Evolutionary conservation across 2,113 vertebrate genomes (phyloP).

Genomic region (Trematomus loennbergii): DNA sequence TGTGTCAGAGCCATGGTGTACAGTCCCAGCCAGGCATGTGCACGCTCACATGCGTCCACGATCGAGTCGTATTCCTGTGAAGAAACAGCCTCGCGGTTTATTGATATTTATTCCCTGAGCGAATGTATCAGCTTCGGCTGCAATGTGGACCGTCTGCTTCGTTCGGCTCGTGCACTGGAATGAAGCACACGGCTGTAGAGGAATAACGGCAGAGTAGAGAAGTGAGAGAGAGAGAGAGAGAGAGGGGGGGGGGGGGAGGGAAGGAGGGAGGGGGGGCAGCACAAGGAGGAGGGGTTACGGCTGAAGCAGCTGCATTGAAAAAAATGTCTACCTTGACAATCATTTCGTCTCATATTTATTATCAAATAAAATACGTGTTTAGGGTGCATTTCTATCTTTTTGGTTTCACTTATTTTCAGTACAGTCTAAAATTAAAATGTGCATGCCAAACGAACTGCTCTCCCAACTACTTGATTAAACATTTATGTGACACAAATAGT

Average conservation of each 20-base stretch:
- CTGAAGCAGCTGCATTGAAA: conserved; percentile 70
- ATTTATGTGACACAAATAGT: not conserved
- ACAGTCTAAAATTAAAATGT: conserved; percentile 2
- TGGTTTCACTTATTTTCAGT: not conserved
- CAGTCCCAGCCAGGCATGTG: conserved; percentile 61
- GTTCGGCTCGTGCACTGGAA: conserved; percentile 80
- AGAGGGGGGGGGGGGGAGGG: conserved; percentile 53
- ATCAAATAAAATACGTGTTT: not conserved
- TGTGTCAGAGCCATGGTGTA: conserved; percentile 57
- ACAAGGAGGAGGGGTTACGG: conserved; percentile 76
- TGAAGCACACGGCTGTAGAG: conserved; percentile 68
- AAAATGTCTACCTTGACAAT: conserved; percentile 62
- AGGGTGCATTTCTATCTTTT: not conserved
- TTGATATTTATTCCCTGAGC: conserved; percentile 81
- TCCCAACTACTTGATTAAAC: not conserved
- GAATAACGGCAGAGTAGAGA: conserved; percentile 59
- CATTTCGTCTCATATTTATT: conserved; percentile 48
- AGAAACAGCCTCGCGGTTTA: conserved; percentile 51
- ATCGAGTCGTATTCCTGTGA: conserved; percentile 61
- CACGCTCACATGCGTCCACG: conserved; percentile 47
- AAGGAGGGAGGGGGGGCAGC: conserved; percentile 32
- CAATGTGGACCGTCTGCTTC: conserved; percentile 64
- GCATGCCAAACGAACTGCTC: not conserved
- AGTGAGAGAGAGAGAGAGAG: conserved; percentile 48
- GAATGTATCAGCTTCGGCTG: conserved; percentile 68